These are phyloP conservation scores for Eulemur rubriventer DNA, from an alignment of 2,797 vertebrate species.

Conservation along the genomic window DNA sequence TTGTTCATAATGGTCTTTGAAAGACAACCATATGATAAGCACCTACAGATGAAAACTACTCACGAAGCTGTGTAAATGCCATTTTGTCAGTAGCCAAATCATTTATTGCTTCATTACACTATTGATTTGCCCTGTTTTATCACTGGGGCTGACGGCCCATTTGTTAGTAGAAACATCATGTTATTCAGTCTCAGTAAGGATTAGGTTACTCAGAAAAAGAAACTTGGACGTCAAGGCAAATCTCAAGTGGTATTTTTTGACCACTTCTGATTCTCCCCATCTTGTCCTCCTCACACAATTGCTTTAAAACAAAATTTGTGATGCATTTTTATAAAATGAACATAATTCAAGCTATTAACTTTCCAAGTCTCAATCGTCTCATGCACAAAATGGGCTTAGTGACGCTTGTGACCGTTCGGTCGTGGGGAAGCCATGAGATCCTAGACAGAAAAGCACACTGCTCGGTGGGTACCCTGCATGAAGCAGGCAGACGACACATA, in stretches of 20 bases:
- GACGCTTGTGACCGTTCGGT: neutral
- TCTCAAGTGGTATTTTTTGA: neutral
- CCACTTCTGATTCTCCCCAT: neutral
- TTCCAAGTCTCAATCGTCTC: neutral
- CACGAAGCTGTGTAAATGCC: neutral
- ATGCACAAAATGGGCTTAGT: constrained; percentile 5
- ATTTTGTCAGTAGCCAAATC: neutral
- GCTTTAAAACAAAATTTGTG: neutral
- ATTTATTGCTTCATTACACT: neutral
- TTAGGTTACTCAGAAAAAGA: neutral
- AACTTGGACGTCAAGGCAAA: neutral
- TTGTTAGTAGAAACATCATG: neutral
- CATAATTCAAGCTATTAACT: neutral
- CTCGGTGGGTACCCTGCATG: neutral
- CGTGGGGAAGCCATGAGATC: neutral
- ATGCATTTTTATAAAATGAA: neutral
- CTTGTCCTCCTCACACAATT: neutral
- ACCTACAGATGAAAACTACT: neutral
- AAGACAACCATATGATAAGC: neutral
- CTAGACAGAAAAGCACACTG: neutral
- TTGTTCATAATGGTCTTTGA: neutral
- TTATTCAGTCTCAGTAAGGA: neutral
- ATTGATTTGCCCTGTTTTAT: neutral
- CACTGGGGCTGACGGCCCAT: neutral
- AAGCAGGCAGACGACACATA: neutral